Base-by-base conservation (phyloP, 2,113 vertebrate species). In the Alexandromys fortis region DNA sequence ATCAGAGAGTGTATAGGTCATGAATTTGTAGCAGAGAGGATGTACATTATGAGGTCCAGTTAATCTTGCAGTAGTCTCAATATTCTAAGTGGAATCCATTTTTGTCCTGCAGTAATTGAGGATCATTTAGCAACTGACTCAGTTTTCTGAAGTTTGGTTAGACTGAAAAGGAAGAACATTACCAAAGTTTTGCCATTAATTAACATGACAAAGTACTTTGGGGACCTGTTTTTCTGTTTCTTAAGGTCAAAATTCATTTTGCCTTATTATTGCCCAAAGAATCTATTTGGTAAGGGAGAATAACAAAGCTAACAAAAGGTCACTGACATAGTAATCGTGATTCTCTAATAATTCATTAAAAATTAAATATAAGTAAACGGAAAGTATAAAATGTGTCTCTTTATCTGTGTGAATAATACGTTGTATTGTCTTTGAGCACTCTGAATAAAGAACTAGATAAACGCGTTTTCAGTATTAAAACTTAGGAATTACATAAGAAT, bases 291-390 rank as follows among this genome's bases (percentile, higher is more conserved):
- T 65, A 94, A 87, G 85, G 85, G 91, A 91, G 47, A 96, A 86
- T 94, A 97, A 26, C 24, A 96, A 95, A 96, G 92, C 96, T 96
- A 96, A 96, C 86, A 97, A 97, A 97, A 97, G 90, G 95, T 97
- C 89, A 90, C 88, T 96, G 96, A 94, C 92, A 92, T 89, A 26
- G 96, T 97, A 97, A 89, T 98, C 96, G 88, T 93, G 92, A 97
- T 96, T 81, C 94, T 90, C 77, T 96, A 97, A 91, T 95, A 97
- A 97, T 96, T 96, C 82, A 76, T 98, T 97, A 42, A 98, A 98
- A 98, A 98, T 90, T 82, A 98, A 95, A 97, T 96, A 35, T 42
- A 73, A 55, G 58, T 95, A 98, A 96, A 88, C 94, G 72, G 76
- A 97, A 97, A 94, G 86, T 96, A 90, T 79, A 96, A 97, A 76